phyloP scores from a whole-genome alignment of 2,888 invertebrate genomes.

The Meteorus colon region DNA sequence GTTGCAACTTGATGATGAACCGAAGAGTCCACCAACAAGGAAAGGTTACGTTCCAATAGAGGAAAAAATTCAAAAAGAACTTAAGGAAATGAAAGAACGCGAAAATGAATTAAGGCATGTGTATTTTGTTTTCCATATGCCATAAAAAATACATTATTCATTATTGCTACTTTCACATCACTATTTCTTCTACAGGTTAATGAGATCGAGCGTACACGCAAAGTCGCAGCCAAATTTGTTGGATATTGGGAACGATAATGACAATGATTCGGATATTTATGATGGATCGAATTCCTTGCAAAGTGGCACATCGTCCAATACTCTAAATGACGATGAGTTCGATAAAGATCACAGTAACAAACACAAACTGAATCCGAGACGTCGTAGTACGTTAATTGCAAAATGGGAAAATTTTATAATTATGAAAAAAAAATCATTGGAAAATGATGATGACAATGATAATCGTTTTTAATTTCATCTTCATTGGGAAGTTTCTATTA shows the following conservation, averaged over 20 bases:
- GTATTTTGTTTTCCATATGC: conserved; percentile 27
- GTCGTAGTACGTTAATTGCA: conserved; percentile 84
- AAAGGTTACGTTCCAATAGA: conserved; percentile 90
- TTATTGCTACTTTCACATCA: background rate
- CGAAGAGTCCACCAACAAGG: conserved; percentile 75
- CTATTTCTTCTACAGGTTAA: conserved; percentile 62
- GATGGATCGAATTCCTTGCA: conserved; percentile 65
- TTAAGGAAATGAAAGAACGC: conserved; percentile 87
- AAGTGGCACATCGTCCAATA: conserved; percentile 67
- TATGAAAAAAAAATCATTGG: conserved; percentile 62
- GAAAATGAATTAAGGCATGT: conserved; percentile 85
- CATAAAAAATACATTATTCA: conserved; percentile 8
- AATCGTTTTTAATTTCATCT: conserved; percentile 56
- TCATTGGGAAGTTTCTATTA: background rate
- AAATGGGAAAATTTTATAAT: conserved; percentile 87
- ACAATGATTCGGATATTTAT: conserved; percentile 69
- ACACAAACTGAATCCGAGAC: conserved; percentile 68
- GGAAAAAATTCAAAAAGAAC: conserved; percentile 90
- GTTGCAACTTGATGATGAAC: conserved; percentile 56
- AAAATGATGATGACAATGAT: conserved; percentile 62
- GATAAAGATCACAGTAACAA: conserved; percentile 65
- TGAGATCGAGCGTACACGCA: conserved; percentile 71
- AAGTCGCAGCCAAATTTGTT: conserved; percentile 73
- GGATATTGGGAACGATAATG: conserved; percentile 68
- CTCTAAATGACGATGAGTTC: conserved; percentile 66